Percentiles rank a stretch among this genome's conserved stretches.
Evolutionary conservation across 2,797 vertebrate species (phyloP).

Genomic region (Sebastes elongatus): DNA sequence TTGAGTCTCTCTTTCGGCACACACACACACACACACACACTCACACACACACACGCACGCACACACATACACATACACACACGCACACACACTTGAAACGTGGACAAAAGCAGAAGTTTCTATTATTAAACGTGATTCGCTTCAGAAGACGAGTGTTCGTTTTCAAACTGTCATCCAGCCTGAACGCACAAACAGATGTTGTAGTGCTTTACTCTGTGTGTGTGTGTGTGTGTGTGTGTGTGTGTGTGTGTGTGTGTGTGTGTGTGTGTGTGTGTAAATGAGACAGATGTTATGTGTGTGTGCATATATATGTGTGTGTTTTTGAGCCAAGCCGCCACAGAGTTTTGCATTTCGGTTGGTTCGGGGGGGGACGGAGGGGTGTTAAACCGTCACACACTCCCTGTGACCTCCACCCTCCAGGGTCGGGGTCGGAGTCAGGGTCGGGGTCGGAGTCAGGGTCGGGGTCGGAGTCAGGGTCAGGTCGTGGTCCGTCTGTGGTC

Average conservation of each 20-base stretch:
- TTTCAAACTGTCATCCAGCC: constrained; percentile 36
- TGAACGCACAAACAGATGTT: constrained; percentile 64
- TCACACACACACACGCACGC: rapidly evolving
- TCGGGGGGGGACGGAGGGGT: neutral
- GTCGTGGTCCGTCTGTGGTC: neutral
- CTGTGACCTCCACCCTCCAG: neutral
- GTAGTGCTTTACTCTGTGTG: neutral
- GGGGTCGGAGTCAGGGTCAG: no score
- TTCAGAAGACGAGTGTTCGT: constrained; percentile 36
- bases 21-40: no score
- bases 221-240: constrained; percentile 15
- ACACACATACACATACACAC: no score
- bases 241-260: constrained; percentile 1
- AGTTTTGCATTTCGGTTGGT: constrained; percentile 4
- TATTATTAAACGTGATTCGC: constrained; percentile 27
- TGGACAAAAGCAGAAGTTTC: constrained; percentile 57
- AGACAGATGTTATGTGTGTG: constrained; percentile 18
- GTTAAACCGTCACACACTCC: neutral
- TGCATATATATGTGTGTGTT: constrained; percentile 3
- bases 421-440: neutral
- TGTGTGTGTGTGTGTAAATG: constrained; percentile 4
- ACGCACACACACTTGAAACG: neutral
- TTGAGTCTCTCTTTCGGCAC: no score
- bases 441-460: no score
- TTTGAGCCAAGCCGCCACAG: constrained; percentile 10